Conservation (phyloP, 2,797 vertebrate species). For the Sebastes dallii region DNA sequence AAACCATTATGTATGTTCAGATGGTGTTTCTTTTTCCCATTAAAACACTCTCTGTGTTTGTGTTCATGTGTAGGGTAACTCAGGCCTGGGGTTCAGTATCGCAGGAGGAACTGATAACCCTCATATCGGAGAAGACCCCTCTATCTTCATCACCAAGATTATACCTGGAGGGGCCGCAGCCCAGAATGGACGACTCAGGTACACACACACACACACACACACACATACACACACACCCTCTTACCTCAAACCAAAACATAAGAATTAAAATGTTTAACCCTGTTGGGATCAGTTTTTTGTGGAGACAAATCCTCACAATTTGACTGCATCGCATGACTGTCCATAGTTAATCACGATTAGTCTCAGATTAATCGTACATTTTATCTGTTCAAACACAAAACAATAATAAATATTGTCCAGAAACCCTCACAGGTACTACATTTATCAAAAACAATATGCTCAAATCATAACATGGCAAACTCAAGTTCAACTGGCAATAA, state of each 20-base stretch:
- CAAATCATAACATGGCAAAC: no score
- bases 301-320: no score
- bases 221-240: neutral
- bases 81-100: slow-evolving; percentile 97
- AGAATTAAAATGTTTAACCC: neutral
- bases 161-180: slow-evolving; percentile 96
- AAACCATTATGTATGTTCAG: neutral
- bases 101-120: slow-evolving; percentile 98
- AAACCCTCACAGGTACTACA: no score
- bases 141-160: slow-evolving; percentile 99
- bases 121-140: slow-evolving; percentile 96
- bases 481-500: accelerated
- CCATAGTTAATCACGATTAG: no score
- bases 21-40: neutral
- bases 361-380: no score
- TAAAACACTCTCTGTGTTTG: neutral
- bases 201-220: slow-evolving; percentile 35
- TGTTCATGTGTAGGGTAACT: slow-evolving; percentile 87
- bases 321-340: no score
- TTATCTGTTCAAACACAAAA: no score
- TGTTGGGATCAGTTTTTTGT: no score
- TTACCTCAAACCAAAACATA: neutral
- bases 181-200: slow-evolving; percentile 95
- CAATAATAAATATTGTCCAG: no score
- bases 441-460: no score